These are phyloP conservation scores for Sigmodon hispidus DNA, from an alignment of 2,113 vertebrate species.

Conservation along the genomic window DNA sequence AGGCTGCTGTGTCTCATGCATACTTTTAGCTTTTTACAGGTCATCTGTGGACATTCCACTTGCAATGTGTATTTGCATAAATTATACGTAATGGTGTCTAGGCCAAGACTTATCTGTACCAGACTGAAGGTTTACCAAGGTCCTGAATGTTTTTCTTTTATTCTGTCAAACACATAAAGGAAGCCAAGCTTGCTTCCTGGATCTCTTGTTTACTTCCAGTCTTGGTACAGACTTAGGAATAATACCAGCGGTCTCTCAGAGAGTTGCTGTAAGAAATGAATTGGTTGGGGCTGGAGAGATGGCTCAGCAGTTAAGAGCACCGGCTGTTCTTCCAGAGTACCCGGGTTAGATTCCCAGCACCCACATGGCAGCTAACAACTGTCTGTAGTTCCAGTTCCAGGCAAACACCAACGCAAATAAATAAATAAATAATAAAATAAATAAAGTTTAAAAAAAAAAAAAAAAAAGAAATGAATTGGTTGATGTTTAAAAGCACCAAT, in stretches of 20 bases:
- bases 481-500: neutral
- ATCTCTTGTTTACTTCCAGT: neutral
- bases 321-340: no score
- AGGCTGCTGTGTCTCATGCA: neutral
- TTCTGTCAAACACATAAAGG: neutral
- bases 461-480: no score
- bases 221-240: neutral
- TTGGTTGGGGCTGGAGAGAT: no score
- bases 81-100: conserved; percentile 57
- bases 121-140: conserved; percentile 35
- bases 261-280: neutral
- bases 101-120: conserved; percentile 4
- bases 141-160: conserved; percentile 32
- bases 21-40: conserved; percentile 46
- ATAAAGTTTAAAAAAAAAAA: no score
- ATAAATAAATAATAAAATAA: no score
- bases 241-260: neutral
- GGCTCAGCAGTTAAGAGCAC: no score
- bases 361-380: no score
- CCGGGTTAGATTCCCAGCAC: no score
- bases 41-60: conserved; percentile 11
- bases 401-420: no score
- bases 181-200: neutral
- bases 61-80: neutral
- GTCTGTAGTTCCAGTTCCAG: no score